Percentiles rank a stretch among this genome's conserved stretches.
These are phyloP conservation scores for Plagiodera versicolora DNA, from an alignment of 2,888 invertebrate species.

Conservation along the genomic window DNA sequence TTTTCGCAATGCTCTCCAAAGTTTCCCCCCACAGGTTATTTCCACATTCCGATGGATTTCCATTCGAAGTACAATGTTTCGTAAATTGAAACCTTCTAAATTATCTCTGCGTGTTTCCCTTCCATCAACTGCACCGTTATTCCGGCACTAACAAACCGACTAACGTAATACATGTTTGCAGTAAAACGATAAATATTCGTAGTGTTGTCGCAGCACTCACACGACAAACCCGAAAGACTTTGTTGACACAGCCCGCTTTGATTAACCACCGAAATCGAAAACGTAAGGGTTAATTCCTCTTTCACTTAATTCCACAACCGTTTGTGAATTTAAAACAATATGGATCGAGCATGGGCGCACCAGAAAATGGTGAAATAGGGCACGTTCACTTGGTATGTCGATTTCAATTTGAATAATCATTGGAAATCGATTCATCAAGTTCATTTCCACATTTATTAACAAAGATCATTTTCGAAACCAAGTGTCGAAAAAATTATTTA, in stretches of 20 bases:
- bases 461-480: too few species aligned
- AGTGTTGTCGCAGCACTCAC: conserved; percentile 1
- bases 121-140: not conserved
- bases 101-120: not conserved
- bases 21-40: too few species aligned
- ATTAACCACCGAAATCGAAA: conserved; percentile 45
- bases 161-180: conserved; percentile 15
- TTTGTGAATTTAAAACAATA: conserved; percentile 54
- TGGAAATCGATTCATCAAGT: too few species aligned
- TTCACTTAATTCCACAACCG: conserved; percentile 53
- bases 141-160: conserved; percentile 11
- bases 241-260: conserved; percentile 43
- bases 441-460: too few species aligned
- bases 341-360: conserved; percentile 31
- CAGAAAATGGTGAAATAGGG: not conserved
- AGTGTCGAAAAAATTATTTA: too few species aligned
- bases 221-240: conserved; percentile 15
- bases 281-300: conserved; percentile 51
- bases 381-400: too few species aligned
- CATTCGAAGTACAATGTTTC: not conserved
- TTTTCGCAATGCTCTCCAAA: too few species aligned
- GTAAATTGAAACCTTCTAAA: not conserved
- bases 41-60: too few species aligned
- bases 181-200: conserved; percentile 17
- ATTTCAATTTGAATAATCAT: too few species aligned